These are phyloP conservation scores for Ceuthmochares aereus DNA, from an alignment of 2,113 vertebrate species.

Conservation along the genomic window DNA sequence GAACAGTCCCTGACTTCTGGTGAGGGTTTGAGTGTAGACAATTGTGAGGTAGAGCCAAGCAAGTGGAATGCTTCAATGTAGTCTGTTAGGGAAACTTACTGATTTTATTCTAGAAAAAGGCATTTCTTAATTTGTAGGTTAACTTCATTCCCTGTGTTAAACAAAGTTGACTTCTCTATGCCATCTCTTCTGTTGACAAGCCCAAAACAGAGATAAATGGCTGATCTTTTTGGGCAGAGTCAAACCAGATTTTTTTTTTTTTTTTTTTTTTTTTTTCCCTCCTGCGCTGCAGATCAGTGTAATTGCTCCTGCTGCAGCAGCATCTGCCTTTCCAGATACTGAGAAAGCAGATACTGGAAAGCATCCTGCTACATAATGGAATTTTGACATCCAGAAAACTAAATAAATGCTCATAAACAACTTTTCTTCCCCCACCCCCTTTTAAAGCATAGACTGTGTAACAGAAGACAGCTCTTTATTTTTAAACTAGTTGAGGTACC, in stretches of 20 bases:
- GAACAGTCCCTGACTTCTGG: neutral
- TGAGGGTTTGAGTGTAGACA: neutral
- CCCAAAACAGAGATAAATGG: neutral
- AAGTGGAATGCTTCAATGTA: neutral
- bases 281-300: neutral
- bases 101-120: neutral
- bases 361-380: neutral
- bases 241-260: neutral
- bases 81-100: neutral
- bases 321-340: constrained; percentile 28
- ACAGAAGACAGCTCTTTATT: neutral
- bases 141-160: neutral
- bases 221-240: neutral
- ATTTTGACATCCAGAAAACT: neutral
- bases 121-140: neutral
- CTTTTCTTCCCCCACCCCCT: neutral
- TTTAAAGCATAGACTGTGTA: neutral
- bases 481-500: neutral
- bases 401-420: neutral
- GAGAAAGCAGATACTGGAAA: constrained; percentile 29
- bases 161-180: neutral
- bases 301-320: constrained; percentile 21
- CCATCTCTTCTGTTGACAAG: neutral
- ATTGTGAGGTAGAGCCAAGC: neutral
- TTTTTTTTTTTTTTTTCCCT: neutral